These are phyloP conservation scores for Notocelia uddmanniana DNA, from an alignment of 2,888 invertebrate genomes.

Conservation along the genomic window DNA sequence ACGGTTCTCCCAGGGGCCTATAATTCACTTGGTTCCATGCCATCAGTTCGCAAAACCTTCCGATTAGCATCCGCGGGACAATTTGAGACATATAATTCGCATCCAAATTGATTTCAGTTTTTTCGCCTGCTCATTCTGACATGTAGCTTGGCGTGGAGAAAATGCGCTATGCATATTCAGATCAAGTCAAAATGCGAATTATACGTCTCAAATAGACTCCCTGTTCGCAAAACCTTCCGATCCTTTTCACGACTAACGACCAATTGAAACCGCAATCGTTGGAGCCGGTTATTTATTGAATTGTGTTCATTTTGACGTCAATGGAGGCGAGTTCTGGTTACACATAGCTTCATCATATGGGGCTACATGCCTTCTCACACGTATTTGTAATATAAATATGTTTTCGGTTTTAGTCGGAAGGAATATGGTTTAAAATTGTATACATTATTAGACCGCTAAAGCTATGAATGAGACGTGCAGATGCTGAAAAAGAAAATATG, in stretches of 20 bases:
- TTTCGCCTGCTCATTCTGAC: background rate
- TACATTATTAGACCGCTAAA: background rate
- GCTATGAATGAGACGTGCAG: background rate
- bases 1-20: background rate
- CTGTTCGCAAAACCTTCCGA: conserved; percentile 3
- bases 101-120: background rate
- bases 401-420: background rate
- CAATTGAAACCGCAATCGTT: conserved; percentile 18
- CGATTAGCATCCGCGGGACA: background rate
- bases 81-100: background rate
- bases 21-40: background rate
- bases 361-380: conserved; percentile 39
- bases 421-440: conserved; percentile 1
- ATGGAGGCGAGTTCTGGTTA: conserved; percentile 18
- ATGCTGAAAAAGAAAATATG: background rate
- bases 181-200: background rate
- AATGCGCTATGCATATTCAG: too few relatives aligned
- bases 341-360: conserved; percentile 37
- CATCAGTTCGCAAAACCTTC: background rate
- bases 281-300: conserved; percentile 24
- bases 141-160: too few relatives aligned
- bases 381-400: conserved; percentile 3
- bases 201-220: background rate
- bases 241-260: conserved; percentile 26
- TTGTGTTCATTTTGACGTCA: conserved; percentile 22